Evolutionary conservation across 2,888 invertebrate genomes (phyloP), one percentile per base, ranked within the genome.

Genomic region (Anthrax anthrax): DNA sequence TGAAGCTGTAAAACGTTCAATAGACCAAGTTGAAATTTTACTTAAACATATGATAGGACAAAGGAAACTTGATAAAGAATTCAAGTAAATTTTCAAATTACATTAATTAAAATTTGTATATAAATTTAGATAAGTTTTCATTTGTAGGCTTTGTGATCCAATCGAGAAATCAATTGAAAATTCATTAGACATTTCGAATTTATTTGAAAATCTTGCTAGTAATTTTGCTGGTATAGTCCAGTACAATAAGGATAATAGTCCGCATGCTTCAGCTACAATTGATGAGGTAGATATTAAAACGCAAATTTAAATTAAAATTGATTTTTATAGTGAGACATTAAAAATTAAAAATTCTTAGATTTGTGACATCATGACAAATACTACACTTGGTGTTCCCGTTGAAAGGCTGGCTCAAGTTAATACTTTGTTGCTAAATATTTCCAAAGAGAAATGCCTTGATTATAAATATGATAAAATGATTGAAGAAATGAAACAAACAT

Each of bases 171-270:
- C 78, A 1, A 69, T 76, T n/a, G 63, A 71, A 1, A 75, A 75
- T 51, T 52, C 52, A 3, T 68, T 77, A 37, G 87, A 90, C 58
- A 73, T 90, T 14, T 73, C 82, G 1, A 91, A 82, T 61, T 78
- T 96, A 47, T 90, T 80, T 62, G 82, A 81, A 60, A 77, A 76
- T n/a, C 66, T 95, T 38, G 85, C 91, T 1, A 78, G 81, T 39
- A 84, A 87, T 65, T 88, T 95, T 65, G 92, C 90, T 43, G 89
- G 81, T 37, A 76, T 94, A 37, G 94, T 95, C 0, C 95, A 96
- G 60, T 95, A 95, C 64, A 94, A 95, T 63, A 86, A 87, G 61
- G 94, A 94, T 60, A 94, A 94, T 63, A 75, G 91, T 27, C 78
- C 78, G 12, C 72, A 80, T 60, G 73, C 74, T 16, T 83, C 80